Base-by-base conservation (phyloP, 2,797 vertebrate genomes). In the Poecile montanus region DNA sequence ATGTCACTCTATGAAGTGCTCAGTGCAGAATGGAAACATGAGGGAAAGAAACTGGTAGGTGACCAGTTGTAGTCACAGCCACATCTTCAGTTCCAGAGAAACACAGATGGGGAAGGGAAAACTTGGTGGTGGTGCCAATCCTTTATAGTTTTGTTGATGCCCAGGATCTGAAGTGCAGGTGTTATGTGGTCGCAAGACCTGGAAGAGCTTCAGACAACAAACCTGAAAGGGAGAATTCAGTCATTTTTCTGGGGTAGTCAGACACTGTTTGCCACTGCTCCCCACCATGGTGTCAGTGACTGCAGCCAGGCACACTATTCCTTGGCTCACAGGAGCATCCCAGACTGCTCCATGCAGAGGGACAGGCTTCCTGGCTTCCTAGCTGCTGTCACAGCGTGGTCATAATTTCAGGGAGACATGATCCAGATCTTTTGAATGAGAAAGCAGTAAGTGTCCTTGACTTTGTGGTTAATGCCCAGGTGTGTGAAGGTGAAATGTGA, bases 381-480 rank as follows among this genome's bases (percentile, higher is more conserved):
- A 53, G 13, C 85, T 93, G 81, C 94, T 87, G 85, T 71, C 95
- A 91, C 83, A 73, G 51, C 20, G 6, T 21, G 91, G 85, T 75
- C 79, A 77, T 66, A 67, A 82, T 84, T 96, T 87, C 88, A 88
- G 80, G 76, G 91, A 95, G 88, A 91, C 44, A 13, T 13, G 71
- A 85, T 86, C 95, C 95, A 94, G 93, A 65, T 47, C 62, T 77
- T 93, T 95, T 47, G 73, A 95, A 90, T 84, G 93, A 95, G 90
- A 94, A 87, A 94, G 84, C 83, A 91, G 5, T 85, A 53, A 89
- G 90, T 75, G 96, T 95, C 93, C 93, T 96, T 84, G 79, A 88
- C 82, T 94, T 88, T 88, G 90, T 96, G 89, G 79, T 80, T 86
- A 85, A 93, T 90, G 91, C 88, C 78, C 93, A 95, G 94, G 93